phyloP scores from a whole-genome alignment of 2,113 vertebrate species.

The Felis catus region F.catus_Fca126_mat1.0 CM031419.1:63951001-63951500 shows the following conservation, averaged over 20 bases:
- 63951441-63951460: not conserved
- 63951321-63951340: not conserved
- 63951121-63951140: not conserved
- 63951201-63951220: not conserved
- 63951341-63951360: not conserved
- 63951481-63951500: not conserved
- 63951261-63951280: not conserved
- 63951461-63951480: not conserved
- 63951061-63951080: not conserved
- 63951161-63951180: not conserved
- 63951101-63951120: not conserved
- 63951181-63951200: not conserved
- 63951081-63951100: not conserved
- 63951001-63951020: not conserved
- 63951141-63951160: not conserved
- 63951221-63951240: not conserved
- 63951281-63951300: conserved; percentile 12
- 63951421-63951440: not conserved
- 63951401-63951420: not conserved
- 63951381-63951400: not conserved
- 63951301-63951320: not conserved
- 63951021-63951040: not conserved
- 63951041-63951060: not conserved
- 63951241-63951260: not conserved
- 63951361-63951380: not conserved